Evolutionary conservation across 2,797 vertebrate species (phyloP), one percentile per base, ranked within the genome.

Genomic region (Semaprochilodus insignis): DNA sequence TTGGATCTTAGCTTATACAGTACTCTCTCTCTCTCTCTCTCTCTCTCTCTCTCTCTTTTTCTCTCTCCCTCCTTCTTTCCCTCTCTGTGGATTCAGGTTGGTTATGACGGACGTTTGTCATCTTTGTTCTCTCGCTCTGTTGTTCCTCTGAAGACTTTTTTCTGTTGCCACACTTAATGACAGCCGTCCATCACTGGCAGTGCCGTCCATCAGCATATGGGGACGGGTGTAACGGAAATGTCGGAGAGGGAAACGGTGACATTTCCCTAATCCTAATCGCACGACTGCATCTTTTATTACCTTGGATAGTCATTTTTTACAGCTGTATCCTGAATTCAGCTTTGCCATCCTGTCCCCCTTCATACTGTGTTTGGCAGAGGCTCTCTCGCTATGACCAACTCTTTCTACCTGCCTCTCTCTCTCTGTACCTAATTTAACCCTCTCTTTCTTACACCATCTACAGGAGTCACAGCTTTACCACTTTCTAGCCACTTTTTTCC

Each of bases 211-310:
- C 85, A 85, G 82, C 88, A 85, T 89, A 83, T 88, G 17, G 83
- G 78, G 77, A 88, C 78, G 74, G 88, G 83, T 65, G 81, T 52
- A 87, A 86, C 87, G 57, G 79, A 81, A 85, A 89, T 82, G 89
- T 82, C 88, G 21, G 91, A 73, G 87, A 89, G 90, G 75, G 74
- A 89, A 86, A 91, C 88, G 52, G 77, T 87, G 89, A 88, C 90
- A 90, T 94, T 94, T 93, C 88, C 88, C 88, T 93, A 93, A 94
- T 93, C 91, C 90, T 93, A 93, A 93, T 93, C 91, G 90, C 87
- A 90, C 86, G 77, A 85, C 91, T 89, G 89, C 88, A 89, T 92
- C 88, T 93, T 92, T 93, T 92, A 92, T 93, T 92, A 90, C 88
- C 88, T 87, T 55, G 25, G 83, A 89, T 89, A 88, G 85, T 89